Percentiles rank a stretch among this genome's conserved stretches.
Conservation (phyloP, 1,140 invertebrate species). For the Lucilia cuprina region DNA sequence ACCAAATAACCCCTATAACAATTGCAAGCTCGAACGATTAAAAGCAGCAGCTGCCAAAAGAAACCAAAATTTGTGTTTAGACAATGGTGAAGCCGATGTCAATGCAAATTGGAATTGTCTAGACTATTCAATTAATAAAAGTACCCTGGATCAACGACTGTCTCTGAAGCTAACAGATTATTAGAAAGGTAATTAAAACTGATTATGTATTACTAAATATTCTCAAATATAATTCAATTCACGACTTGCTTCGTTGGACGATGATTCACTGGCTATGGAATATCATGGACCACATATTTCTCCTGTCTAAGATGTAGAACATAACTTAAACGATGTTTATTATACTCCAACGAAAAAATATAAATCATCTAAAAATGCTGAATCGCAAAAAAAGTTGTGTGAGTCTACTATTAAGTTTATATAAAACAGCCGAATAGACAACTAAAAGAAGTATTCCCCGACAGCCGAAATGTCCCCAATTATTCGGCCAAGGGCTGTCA, state of each 20-base stretch:
- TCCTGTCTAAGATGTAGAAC: background rate
- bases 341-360: conserved; percentile 56
- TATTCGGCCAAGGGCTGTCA: too few species aligned
- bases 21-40: too few species aligned
- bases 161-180: conserved; percentile 47
- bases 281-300: background rate
- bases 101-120: conserved; percentile 54
- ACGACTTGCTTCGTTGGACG: conserved; percentile 43
- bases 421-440: conserved; percentile 68
- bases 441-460: too few species aligned
- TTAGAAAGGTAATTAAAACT: conserved; percentile 47
- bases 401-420: conserved; percentile 81
- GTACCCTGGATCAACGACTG: conserved; percentile 50
- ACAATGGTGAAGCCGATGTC: conserved; percentile 46
- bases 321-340: conserved; percentile 49
- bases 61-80: conserved; percentile 56
- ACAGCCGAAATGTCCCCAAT: too few species aligned
- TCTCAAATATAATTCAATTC: background rate
- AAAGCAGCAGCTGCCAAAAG: conserved; percentile 50
- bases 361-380: conserved; percentile 46
- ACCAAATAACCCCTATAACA: conserved; percentile 48
- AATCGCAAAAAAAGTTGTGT: conserved; percentile 93
- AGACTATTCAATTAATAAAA: conserved; percentile 58
- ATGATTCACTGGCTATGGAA: conserved; percentile 46
- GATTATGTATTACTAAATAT: background rate